A percentile compares a stretch with the other conserved stretches of the same genome.
Conservation (phyloP, 1,140 invertebrate species). For the Orussus abietinus region DNA sequence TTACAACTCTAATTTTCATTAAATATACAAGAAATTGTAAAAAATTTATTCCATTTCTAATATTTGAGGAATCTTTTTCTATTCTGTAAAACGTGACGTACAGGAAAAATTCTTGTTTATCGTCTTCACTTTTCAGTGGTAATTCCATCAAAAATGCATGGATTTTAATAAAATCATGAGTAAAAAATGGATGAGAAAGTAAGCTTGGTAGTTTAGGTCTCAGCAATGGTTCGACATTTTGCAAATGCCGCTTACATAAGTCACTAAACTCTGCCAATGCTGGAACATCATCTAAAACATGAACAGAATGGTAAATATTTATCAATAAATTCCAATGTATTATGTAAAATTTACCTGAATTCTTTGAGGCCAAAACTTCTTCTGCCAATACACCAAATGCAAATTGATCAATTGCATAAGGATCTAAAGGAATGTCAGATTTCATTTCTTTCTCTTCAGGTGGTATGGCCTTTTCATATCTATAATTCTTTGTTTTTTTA, state of each 20-base stretch:
- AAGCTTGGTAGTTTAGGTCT: slow-evolving; percentile 62
- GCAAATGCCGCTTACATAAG: slow-evolving; percentile 62
- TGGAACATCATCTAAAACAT: slow-evolving; percentile 61
- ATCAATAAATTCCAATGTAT: background rate
- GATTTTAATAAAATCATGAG: slow-evolving; percentile 77
- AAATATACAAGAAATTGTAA: slow-evolving; percentile 10
- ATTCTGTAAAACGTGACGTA: too few species aligned
- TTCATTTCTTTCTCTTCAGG: slow-evolving; percentile 63
- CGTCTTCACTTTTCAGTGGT: slow-evolving; percentile 69
- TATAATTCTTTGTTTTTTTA: slow-evolving; percentile 63
- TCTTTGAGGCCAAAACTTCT: slow-evolving; percentile 63
- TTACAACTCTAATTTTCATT: too few species aligned
- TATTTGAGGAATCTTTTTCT: slow-evolving; percentile 10
- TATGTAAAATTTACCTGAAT: slow-evolving; percentile 52
- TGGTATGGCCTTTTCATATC: slow-evolving; percentile 67
- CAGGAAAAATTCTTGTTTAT: slow-evolving; percentile 76
- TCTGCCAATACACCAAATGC: slow-evolving; percentile 76
- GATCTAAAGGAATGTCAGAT: slow-evolving; percentile 36
- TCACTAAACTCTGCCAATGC: slow-evolving; percentile 64
- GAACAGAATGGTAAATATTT: background rate
- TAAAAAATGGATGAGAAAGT: slow-evolving; percentile 71
- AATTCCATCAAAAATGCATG: slow-evolving; percentile 77
- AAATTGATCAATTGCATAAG: slow-evolving; percentile 69
- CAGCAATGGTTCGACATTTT: slow-evolving; percentile 57
- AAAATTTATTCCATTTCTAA: slow-evolving; percentile 3